Base-by-base conservation (phyloP, 2,797 vertebrate genomes). In the Coreius guichenoti region DNA sequence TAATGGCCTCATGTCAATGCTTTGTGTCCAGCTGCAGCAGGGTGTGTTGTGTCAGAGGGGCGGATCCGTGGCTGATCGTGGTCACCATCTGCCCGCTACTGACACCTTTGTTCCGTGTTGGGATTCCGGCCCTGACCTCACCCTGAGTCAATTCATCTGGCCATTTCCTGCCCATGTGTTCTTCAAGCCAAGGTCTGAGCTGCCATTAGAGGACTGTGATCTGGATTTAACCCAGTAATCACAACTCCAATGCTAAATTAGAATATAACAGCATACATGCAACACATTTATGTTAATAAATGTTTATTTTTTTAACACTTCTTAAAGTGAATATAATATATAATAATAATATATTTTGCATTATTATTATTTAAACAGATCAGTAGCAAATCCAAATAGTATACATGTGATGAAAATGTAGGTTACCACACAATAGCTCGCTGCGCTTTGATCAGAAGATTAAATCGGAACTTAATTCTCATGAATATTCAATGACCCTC, bases 401-500 rank as follows among this genome's bases (percentile, higher is more conserved):
- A 6, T 39, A 58, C 23, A 58, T 70, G 14, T 39, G 47, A 39
- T 39, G 4, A 23, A 82, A 49, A 74, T 61, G 39, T 61, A 65
- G 81, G 56, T 74, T 83, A 51, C 31, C 9, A 47, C 45, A 68
- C 73, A 76, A 76, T 39, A 58, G 51, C 23, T 29, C 13, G 9
- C 61, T 21, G 72, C 21, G 23, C 61, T 67, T 68, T 77, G 49
- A 77, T 84, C 33, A 43, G 51, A 31, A 58, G 49, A 84, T 84
- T 58, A 70, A 49, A 69, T 58, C 23, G 14, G 21, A 65, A 45
- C 8, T 80, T 26, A 45, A 45, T n/a, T 19, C 72, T 89, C 43
- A 87, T 90, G 83, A 90, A 91, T 89, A 90, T 89, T 83, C 81
- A 89, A 47, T 3, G 45, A 51, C 1, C 47, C 63, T 75, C 19